Base-by-base conservation (phyloP, 2,113 vertebrate species). In the Dicrurus megarhynchus region DNA sequence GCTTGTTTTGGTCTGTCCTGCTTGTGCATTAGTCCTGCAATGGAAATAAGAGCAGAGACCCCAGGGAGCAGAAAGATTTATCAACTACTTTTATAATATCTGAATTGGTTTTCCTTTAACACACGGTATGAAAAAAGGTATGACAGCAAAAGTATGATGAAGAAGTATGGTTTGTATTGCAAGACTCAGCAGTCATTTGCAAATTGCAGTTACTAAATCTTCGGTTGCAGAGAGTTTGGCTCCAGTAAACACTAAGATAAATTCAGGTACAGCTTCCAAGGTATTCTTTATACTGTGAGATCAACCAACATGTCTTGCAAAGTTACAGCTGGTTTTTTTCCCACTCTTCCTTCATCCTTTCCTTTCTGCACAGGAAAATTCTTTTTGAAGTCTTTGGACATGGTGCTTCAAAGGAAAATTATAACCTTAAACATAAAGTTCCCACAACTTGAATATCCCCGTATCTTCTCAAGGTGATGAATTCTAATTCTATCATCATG, bases 321-420 rank as follows among this genome's bases (percentile, higher is more conserved):
- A 0, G 3, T 49, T 85, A 67, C 10, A 56, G 47, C 18, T 92
- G 10, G 37, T 75, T 77, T 68, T 65, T 71, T 6, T 4, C 16
- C 32, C 15, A 27, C 32, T 84, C 37, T 77, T 93, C 39, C 41
- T 93, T 85, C 39, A 67, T 64, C 55, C 52, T 11, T 93, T 92
- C 42, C 28, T 50, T 68, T 56, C 23, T 68, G 44, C 49, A 77
- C 56, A 93, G 22, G 41, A 90, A 95, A 92, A 95, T 84, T 93
- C 60, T 70, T 95, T 96, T 95, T 92, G 95, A 95, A 93, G 88
- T 94, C 56, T 84, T 84, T 79, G 61, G 80, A 68, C 28, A 24
- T 26, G n/a, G 41, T 23, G 37, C 90, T 95, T 96, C 90, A 90
- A 95, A 96, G 93, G 28, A 93, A 89, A 95, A 87, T 90, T 79